phyloP scores from a whole-genome alignment of 92 coral and sea anemone genomes.

The Paragorgia papillata region DNA sequence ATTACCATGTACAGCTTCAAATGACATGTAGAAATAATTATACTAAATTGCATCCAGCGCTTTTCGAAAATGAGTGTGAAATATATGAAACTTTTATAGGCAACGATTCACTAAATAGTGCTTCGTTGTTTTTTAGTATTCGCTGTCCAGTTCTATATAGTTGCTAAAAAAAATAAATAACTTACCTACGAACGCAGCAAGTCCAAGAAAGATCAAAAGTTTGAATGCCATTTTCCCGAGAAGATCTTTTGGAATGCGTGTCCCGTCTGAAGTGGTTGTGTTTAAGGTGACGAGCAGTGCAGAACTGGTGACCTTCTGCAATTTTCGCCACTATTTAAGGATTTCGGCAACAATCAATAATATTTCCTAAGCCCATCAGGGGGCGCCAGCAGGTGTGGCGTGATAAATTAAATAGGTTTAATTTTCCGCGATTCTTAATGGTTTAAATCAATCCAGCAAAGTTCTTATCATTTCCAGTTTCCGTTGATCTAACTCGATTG shows the following conservation, averaged over 20 bases:
- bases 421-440: constrained; percentile 16
- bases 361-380: not conserved
- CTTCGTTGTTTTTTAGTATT: no score
- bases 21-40: no score
- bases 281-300: not conserved
- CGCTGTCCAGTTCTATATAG: no score
- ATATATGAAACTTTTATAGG: no score
- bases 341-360: constrained; percentile 9
- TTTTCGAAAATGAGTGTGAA: no score
- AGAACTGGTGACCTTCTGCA: not conserved
- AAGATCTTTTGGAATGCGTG: not conserved
- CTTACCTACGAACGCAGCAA: not conserved
- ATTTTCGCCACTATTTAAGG: constrained; percentile 1
- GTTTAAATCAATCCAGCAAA: constrained; percentile 17
- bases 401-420: constrained; percentile 42
- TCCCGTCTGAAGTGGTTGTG: not conserved
- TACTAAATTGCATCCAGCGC: no score
- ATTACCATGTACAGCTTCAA: no score
- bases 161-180: no score
- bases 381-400: constrained; percentile 24
- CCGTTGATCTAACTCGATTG: not conserved
- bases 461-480: not conserved
- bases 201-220: not conserved
- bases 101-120: no score
- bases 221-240: not conserved